These are phyloP conservation scores for Apotomis betuletana DNA, from an alignment of 2,888 invertebrate species.

Conservation along the genomic window DNA sequence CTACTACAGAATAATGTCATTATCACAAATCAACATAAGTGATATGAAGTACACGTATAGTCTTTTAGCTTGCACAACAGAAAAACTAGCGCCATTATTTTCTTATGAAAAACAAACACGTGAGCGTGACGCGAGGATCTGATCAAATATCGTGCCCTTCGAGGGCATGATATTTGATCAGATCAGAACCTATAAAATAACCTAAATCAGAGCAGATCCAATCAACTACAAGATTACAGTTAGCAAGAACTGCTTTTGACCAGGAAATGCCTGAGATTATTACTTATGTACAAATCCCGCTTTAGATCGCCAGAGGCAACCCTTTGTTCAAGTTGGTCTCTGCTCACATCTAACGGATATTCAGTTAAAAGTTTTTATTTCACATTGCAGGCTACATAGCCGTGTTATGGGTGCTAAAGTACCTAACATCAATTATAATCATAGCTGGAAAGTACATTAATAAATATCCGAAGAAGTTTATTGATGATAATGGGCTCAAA, in stretches of 20 bases:
- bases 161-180: no score
- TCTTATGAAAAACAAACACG: no score
- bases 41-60: background rate
- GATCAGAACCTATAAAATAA: background rate
- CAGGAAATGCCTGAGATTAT: no score
- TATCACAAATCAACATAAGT: conserved; percentile 10
- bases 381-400: background rate
- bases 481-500: conserved; percentile 6
- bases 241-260: conserved; percentile 1
- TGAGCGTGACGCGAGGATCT: no score
- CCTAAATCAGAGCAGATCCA: background rate
- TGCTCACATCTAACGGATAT: conserved; percentile 9
- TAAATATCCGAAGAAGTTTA: conserved; percentile 4
- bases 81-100: no score
- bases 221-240: background rate
- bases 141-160: no score
- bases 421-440: conserved; percentile 1
- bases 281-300: background rate
- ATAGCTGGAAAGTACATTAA: background rate
- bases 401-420: conserved; percentile 1
- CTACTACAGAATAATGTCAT: conserved; percentile 1
- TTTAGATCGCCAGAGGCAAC: conserved; percentile 5
- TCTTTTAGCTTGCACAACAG: no score
- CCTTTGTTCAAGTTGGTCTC: conserved; percentile 17
- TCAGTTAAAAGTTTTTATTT: conserved; percentile 14